Percentiles rank a stretch among this genome's conserved stretches.
phyloP scores from a whole-genome alignment of 2,888 invertebrate species.

The Embidobia sp. region DNA sequence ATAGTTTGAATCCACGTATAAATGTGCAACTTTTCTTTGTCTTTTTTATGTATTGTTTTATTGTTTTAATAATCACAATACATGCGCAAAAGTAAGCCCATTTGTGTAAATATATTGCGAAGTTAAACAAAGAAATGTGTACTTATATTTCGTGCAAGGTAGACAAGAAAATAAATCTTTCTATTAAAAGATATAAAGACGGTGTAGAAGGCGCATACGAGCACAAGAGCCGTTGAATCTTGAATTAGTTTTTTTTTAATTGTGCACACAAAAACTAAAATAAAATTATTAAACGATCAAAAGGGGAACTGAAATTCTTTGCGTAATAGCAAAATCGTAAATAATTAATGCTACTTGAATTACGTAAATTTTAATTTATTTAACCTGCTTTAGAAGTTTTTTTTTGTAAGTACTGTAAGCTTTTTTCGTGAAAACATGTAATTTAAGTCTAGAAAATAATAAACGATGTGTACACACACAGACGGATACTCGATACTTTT shows the following conservation, averaged over 20 bases:
- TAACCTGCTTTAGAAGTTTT: conserved; percentile 28
- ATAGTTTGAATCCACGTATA: conserved; percentile 19
- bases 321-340: conserved; percentile 27
- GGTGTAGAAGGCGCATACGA: conserved; percentile 27
- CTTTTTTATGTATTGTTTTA: conserved; percentile 22
- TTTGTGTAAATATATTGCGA: conserved; percentile 33
- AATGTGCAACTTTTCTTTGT: conserved; percentile 41
- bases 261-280: conserved; percentile 43
- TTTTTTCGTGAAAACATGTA: conserved; percentile 25
- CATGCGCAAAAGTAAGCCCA: conserved; percentile 3
- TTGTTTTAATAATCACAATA: conserved; percentile 37
- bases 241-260: conserved; percentile 43
- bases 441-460: conserved; percentile 9
- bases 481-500: conserved; percentile 1
- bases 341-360: conserved; percentile 50
- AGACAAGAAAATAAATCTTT: conserved; percentile 49
- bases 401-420: conserved; percentile 33
- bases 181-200: conserved; percentile 32
- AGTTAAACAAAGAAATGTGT: conserved; percentile 35
- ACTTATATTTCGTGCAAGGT: conserved; percentile 32
- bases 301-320: conserved; percentile 30
- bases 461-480: conserved; percentile 8
- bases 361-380: conserved; percentile 54
- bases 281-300: conserved; percentile 33
- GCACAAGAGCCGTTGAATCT: conserved; percentile 29